Base-by-base conservation (phyloP, 2,113 vertebrate genomes). In the Ramphastos sulfuratus region DNA sequence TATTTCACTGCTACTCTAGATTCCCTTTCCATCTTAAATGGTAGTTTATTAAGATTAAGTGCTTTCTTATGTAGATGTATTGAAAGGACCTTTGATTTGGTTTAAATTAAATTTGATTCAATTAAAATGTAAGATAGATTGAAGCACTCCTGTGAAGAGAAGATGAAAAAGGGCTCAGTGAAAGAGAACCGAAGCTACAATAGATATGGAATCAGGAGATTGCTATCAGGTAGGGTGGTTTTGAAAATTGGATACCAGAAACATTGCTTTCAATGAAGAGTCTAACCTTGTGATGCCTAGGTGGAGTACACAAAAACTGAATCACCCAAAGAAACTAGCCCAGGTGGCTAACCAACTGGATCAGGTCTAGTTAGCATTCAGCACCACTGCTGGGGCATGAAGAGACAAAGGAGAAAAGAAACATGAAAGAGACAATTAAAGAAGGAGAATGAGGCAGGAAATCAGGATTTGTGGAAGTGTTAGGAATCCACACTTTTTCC, bases 101-200 rank as follows among this genome's bases (percentile, higher is more conserved):
- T 95, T 98, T 94, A 97, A 97, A 97, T 98, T 97, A 97, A 96
- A 97, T 97, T 96, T 97, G 92, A 97, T 96, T 97, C 96, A 97
- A 91, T 97, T 96, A 96, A 96, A 93, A 87, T 83, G 71, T 97
- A 96, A 97, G 96, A 90, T 91, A 97, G 96, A 97, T 96, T 92
- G 96, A 96, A 96, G 91, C 84, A 96, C 92, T 97, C 93, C 66
- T 81, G 7, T 92, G 89, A 96, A 76, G 87, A 91, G 92, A 91
- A 96, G 93, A 92, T 93, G 92, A 94, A 91, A 89, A 90, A 92
- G 75, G 42, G 21, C 52, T 61, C 48, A 9, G 7, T 25, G 82
- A 92, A 88, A 87, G 87, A 87, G 82, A 94, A 66, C 39, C 25
- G 56, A 69, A 56, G 35, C 64, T 78, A 33, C 82, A 81, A 35